phyloP scores from a whole-genome alignment of 2,113 vertebrate species.

The Channa maculata region DNA sequence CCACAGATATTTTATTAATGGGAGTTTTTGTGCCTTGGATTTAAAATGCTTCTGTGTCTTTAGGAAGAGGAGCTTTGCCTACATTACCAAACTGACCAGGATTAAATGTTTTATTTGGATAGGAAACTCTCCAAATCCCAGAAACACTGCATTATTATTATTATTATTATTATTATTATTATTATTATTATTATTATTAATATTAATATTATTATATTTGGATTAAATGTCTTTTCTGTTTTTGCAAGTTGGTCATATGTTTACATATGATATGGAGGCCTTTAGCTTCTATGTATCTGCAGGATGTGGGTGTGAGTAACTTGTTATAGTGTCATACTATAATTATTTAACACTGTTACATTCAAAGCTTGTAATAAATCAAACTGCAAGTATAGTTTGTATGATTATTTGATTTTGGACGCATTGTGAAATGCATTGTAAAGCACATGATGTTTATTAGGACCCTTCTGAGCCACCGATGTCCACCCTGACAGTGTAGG shows the following conservation, averaged over 20 bases:
- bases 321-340: slow-evolving; percentile 22
- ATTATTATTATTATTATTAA: not conserved
- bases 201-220: not conserved
- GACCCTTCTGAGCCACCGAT: not conserved
- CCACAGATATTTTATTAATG: not conserved
- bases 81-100: not conserved
- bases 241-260: slow-evolving; percentile 42
- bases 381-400: not conserved
- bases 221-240: not conserved
- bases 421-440: no score
- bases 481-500: not conserved
- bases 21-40: slow-evolving; percentile 53
- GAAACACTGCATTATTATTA: slow-evolving; percentile 2
- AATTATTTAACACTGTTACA: slow-evolving; percentile 30
- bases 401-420: not conserved
- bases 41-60: slow-evolving; percentile 15
- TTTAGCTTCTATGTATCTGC: slow-evolving; percentile 29
- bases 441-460: not conserved
- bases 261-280: slow-evolving; percentile 40
- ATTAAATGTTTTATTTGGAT: slow-evolving; percentile 22
- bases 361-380: slow-evolving; percentile 52
- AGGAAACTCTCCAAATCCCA: slow-evolving; percentile 20
- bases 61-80: slow-evolving; percentile 2
- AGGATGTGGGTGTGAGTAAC: slow-evolving; percentile 14
- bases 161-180: not conserved